Evolutionary conservation across 2,888 invertebrate genomes (phyloP), one percentile per base, ranked within the genome.

Genomic region (Amiota minor): DNA sequence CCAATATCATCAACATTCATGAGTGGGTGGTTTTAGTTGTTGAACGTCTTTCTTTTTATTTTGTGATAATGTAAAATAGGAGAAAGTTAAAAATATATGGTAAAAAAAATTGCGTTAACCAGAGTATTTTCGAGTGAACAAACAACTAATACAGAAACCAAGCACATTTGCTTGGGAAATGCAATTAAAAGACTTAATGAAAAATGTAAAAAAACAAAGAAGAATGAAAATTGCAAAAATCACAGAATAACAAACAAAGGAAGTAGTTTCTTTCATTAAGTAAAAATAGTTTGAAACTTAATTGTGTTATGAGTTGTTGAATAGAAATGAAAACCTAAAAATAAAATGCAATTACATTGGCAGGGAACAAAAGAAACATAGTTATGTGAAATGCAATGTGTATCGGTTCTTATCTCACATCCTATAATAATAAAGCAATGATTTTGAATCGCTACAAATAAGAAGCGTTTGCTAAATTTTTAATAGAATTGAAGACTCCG

Each of bases 181-280:
- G 73, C 76, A 81, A 82, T 82, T 78, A 82, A 80, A 77, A 59
- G 79, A 76, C 76, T 81, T 78, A 77, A 78, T 82, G 74, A 76
- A 79, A 80, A 79, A 78, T 80, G 76, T 77, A 81, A 76, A 74
- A 77, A 71, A 64, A 74, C 74, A 76, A 76, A 68, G 65, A 72
- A 72, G 18, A 18, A 50, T 50, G 1, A 50, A 50, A 18, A 59
- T 35, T 18, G 59, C n/a, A 16, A 59, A 18, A 59, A 50, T 50
- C 53, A 50, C n/a, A 50, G 53, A 4, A 50, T 50, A 50, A 4
- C 50, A 3, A n/a, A 14, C 14, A 53, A 53, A 53, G n/a, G n/a
- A 53, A 53, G 9, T 6, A 35, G 35, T 35, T 35, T 6, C 35
- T 6, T 35, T 35, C 23, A 53, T n/a, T 16, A n/a, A 53, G n/a